A percentile compares a stretch with the other conserved stretches of the same genome.
Evolutionary conservation across 2,797 vertebrate species (phyloP).

Genomic region (Halcyon smyrnensis): DNA sequence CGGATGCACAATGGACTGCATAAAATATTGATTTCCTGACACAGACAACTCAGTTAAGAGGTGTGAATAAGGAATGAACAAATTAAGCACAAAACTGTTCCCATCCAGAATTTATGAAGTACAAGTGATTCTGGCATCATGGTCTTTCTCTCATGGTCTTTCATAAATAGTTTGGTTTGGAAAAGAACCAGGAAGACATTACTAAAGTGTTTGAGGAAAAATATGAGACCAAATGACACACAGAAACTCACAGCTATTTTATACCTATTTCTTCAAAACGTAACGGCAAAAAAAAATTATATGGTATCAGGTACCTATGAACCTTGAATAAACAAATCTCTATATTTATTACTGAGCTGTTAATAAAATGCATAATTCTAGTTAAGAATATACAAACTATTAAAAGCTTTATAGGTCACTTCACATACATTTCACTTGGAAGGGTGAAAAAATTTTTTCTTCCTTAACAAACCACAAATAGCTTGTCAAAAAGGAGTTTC

Average conservation of each 20-base stretch:
- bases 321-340: not conserved
- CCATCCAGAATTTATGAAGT: not conserved
- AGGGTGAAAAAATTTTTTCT: not conserved
- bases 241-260: not conserved
- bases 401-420: not conserved
- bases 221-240: not conserved
- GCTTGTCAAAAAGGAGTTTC: not conserved
- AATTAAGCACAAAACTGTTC: not conserved
- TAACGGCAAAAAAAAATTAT: not conserved
- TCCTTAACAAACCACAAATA: not conserved
- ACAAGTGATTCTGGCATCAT: not conserved
- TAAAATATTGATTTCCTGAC: conserved; percentile 34
- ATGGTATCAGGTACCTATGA: not conserved
- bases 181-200: not conserved
- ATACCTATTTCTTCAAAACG: not conserved
- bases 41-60: not conserved
- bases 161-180: not conserved
- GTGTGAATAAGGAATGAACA: not conserved
- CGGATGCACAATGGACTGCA: not conserved
- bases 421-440: not conserved
- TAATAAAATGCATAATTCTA: not conserved
- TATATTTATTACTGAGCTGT: not conserved
- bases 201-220: not conserved
- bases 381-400: not conserved
- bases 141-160: not conserved